Evolutionary conservation across 2,888 invertebrate genomes (phyloP).

Genomic region (Monochamus alternatus): DNA sequence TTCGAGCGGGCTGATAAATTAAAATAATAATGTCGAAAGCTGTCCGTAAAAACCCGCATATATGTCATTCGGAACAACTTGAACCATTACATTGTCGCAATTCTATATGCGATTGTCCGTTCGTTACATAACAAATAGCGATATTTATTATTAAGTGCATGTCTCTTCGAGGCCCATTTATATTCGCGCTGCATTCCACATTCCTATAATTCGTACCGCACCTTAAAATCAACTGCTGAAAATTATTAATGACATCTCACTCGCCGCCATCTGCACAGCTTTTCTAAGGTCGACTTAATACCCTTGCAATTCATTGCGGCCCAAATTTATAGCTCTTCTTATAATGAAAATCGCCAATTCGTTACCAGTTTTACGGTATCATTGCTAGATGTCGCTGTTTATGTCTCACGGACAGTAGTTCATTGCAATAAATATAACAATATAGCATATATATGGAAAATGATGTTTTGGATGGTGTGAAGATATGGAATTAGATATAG

Average conservation of each 20-base stretch:
- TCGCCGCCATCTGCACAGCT: not conserved
- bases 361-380: not conserved
- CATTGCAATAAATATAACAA: too few relatives aligned
- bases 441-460: too few relatives aligned
- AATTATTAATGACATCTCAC: constrained; percentile 33
- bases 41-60: not conserved
- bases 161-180: constrained; percentile 27
- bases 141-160: constrained; percentile 35
- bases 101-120: constrained; percentile 18
- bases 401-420: too few relatives aligned
- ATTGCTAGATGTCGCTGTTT: not conserved
- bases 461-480: too few relatives aligned
- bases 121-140: constrained; percentile 15
- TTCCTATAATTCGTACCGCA: constrained; percentile 22
- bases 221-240: constrained; percentile 23
- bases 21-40: constrained; percentile 25
- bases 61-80: constrained; percentile 14
- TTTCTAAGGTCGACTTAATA: too few relatives aligned
- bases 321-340: too few relatives aligned
- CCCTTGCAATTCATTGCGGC: too few relatives aligned
- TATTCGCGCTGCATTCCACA: constrained; percentile 32
- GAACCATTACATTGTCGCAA: constrained; percentile 18
- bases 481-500: too few relatives aligned
- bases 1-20: constrained; percentile 15
- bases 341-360: too few relatives aligned